Base-by-base conservation (phyloP, 2,113 vertebrate genomes). In the Damaliscus lunatus region DNA sequence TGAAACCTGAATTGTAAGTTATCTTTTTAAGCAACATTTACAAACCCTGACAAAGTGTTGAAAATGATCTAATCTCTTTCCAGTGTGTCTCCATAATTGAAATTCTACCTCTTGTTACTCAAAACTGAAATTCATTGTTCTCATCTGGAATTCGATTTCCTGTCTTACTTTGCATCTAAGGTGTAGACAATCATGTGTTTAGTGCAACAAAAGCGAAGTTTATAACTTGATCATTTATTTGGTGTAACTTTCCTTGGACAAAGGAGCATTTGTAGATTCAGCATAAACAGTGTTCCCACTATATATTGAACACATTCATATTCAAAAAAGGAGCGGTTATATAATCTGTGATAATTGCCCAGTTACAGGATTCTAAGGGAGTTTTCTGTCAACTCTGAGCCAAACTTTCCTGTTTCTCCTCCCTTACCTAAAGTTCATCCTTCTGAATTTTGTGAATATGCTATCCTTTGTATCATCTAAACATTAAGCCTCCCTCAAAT, bases 371-470 rank as follows among this genome's bases (percentile, higher is more conserved):
- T 97, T 97, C 91, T 89, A 90, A 19, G 81, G 50, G 31, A 64
- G 48, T 93, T 90, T 92, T 78, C 55, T 95, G 0, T 36, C 14
- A 87, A 83, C 7, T 82, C 59, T 53, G 59, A 85, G 17, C 25
- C 36, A 21, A 23, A 17, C 60, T 92, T 95, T 88, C 52, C 59
- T 93, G 5, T 60, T 67, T 60, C 57, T 90, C 9, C 29, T 62
- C 14, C 53, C 67, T 86, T 86, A 57, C 12, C n/a, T 89, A 46
- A 94, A 48, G 12, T 29, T 85, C 94, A 78, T 96, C 48, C 48
- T 71, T 96, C 0, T 83, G 64, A 96, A 97, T 91, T 97, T 91
- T 95, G 83, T 93, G 36, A 23, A 78, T 77, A 74, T 53, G 43
- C 85, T 84, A 25, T 85, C 25, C 94, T 95, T 50, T 48, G 0